These are phyloP conservation scores for Dicentrarchus labrax DNA, from an alignment of 2,113 vertebrate species.

Conservation along the genomic window DNA sequence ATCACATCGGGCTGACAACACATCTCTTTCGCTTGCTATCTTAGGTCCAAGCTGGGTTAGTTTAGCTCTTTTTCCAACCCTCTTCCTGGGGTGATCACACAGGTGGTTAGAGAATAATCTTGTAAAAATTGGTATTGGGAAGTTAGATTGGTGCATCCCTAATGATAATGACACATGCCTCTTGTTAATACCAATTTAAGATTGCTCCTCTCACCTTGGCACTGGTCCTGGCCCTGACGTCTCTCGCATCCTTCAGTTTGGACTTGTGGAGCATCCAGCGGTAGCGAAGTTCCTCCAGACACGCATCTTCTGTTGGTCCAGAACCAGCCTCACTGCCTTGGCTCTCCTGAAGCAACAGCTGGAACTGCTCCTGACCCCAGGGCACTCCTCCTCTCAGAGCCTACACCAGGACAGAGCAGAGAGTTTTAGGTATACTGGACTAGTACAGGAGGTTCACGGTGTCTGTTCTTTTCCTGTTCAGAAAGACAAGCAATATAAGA, in stretches of 20 bases:
- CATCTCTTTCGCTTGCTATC: too few relatives aligned
- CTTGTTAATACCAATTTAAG: not conserved
- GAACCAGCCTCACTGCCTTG: constrained; percentile 57
- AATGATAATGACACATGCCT: not conserved
- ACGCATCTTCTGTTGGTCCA: constrained; percentile 75
- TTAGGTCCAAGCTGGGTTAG: too few relatives aligned
- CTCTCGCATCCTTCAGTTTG: constrained; percentile 86
- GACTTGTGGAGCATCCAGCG: constrained; percentile 96
- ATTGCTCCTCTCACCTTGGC: constrained; percentile 62
- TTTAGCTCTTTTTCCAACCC: too few relatives aligned
- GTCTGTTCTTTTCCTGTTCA: not conserved
- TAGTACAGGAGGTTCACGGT: not conserved
- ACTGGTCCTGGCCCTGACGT: constrained; percentile 32
- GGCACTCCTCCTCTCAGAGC: constrained; percentile 82
- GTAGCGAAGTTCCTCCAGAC: constrained; percentile 90
- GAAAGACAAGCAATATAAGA: not conserved
- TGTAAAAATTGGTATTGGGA: too few relatives aligned
- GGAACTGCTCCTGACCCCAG: constrained; percentile 85
- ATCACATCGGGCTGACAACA: too few relatives aligned
- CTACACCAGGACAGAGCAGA: constrained; percentile 71
- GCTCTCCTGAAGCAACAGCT: constrained; percentile 72
- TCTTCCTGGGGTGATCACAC: too few relatives aligned
- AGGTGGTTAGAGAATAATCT: too few relatives aligned
- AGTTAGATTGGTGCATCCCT: not conserved
- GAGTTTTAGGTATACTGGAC: not conserved